Base-by-base conservation (phyloP, 2,797 vertebrate species). In the Rhinella marina region DNA sequence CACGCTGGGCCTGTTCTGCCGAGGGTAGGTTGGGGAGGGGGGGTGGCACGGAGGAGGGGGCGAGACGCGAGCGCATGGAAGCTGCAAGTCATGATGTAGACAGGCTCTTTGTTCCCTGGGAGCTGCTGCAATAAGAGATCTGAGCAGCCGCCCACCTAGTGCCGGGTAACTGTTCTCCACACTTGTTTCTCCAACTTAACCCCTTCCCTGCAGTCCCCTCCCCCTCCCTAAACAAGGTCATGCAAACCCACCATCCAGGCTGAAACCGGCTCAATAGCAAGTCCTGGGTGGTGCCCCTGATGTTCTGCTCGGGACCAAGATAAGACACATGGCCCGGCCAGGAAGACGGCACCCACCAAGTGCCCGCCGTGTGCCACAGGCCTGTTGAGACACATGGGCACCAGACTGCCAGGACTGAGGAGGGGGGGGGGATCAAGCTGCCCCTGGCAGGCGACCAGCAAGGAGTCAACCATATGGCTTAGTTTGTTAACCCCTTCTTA, bases 21-120 rank as follows among this genome's bases (percentile, higher is more conserved):
- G 41, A 27, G 57, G 72, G 68, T 88, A 50, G 19, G 50, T 17
- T 5, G 48, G 52, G 19, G 78, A 66, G n/a, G 79, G 68, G 10
- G 76, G 73, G 64, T 54, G 32, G 54, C 16, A 48, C 16, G 27
- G 81, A 27, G 81, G 70, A 48, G 73, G 75, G 87, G 64, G 85
- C 56, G 29, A 79, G 84, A 79, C 75, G 54, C 27, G 84, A 75
- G 66, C 62, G 88, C 84, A 88, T 88, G 84, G 84, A 80, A 77
- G 78, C 72, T 59, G 79, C 83, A 77, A 48, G 84, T 77, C 88
- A 86, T 89, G 79, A 86, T 89, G 84, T 81, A 89, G 84, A 83
- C 84, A 61, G 68, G 88, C 84, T 86, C 88, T 89, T 89, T 89
- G 88, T 89, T 89, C 77, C 88, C 79, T 54, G 41, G 7, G 29